A percentile compares a stretch with the other conserved stretches of the same genome.
phyloP scores from a whole-genome alignment of 2,113 vertebrate genomes.

The Stigmatopora nigra region DNA sequence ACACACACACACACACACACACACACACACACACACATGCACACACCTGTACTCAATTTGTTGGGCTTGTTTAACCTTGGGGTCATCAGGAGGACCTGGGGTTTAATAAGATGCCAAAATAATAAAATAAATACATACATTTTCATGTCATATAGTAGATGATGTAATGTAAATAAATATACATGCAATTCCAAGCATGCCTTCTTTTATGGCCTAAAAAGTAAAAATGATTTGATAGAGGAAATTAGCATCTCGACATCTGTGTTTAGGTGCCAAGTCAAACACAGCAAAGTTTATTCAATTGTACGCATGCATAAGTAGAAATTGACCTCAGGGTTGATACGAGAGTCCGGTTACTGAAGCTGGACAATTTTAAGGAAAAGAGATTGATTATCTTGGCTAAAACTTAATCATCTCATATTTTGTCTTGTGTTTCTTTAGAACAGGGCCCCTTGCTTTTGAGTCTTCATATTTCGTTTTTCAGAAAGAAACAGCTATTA shows the following conservation, averaged over 20 bases:
- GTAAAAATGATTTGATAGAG: too few species aligned
- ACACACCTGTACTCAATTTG: conserved; percentile 48
- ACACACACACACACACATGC: conserved; percentile 8
- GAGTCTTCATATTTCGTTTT: too few species aligned
- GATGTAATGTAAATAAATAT: too few species aligned
- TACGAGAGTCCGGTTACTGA: conserved; percentile 22
- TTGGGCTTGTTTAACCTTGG: conserved; percentile 54
- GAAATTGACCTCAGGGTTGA: conserved; percentile 35
- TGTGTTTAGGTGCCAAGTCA: conserved; percentile 31
- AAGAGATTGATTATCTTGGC: conserved; percentile 21
- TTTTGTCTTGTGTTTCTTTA: too few species aligned
- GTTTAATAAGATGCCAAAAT: conserved; percentile 53
- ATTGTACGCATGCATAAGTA: conserved; percentile 42
- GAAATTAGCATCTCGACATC: conserved; percentile 33
- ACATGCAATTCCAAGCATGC: too few species aligned
- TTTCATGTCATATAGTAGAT: too few species aligned
- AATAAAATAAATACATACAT: too few species aligned
- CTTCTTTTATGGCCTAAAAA: too few species aligned
- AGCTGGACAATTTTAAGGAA: conserved; percentile 40
- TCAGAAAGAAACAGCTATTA: too few species aligned
- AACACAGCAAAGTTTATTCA: conserved; percentile 38
- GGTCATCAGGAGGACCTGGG: conserved; percentile 40
- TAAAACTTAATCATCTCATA: too few species aligned
- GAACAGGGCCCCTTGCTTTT: too few species aligned
- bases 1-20: conserved; percentile 6